Base-by-base conservation (phyloP, 1,140 invertebrate species). In the Goniozus legneri region DNA sequence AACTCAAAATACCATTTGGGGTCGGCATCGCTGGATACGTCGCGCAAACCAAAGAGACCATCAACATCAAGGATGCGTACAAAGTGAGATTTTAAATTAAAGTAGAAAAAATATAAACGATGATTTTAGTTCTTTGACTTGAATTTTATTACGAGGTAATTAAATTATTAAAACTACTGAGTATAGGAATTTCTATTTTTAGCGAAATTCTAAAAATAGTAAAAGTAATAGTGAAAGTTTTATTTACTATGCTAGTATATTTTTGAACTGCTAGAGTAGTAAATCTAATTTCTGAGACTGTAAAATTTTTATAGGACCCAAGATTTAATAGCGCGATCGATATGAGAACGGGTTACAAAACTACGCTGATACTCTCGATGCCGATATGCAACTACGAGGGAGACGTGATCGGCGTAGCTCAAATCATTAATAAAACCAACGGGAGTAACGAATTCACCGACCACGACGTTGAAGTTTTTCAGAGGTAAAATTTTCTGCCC, bases 341-440 rank as follows among this genome's bases (percentile, higher is more conserved):
- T 73, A 81, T 87, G 55, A 80, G 85, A 53, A 97, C 94, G 1
- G 94, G 94, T 2, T 97, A 97, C 75, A 90, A 87, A 62, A 97
- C 95, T 0, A 87, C 87, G 37, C 80, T 89, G 42, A 92, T 98
- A 43, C 80, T 97, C 3, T 95, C 89, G 62, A 90, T 96, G 85
- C 94, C 95, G 4, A 95, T 98, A 52, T 94, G 92, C 70, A 96
- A 96, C 76, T 92, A 91, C 65, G 90, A 95, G 56, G 94, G 93
- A 0, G 91, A 95, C 58, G 94, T 97, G 0, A 94, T 98, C 50
- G 95, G 94, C 3, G 94, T 97, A 0, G 94, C 94, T 22, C 93
- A 98, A 79, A 95, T 97, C 54, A 95, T 98, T 55, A 98, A 97
- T 72, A 97, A 97, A 78, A 92, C 88, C 35, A 86, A 91, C 67